Base-by-base conservation (phyloP, 2,113 vertebrate species). In the Sakesphorus luctuosus region DNA sequence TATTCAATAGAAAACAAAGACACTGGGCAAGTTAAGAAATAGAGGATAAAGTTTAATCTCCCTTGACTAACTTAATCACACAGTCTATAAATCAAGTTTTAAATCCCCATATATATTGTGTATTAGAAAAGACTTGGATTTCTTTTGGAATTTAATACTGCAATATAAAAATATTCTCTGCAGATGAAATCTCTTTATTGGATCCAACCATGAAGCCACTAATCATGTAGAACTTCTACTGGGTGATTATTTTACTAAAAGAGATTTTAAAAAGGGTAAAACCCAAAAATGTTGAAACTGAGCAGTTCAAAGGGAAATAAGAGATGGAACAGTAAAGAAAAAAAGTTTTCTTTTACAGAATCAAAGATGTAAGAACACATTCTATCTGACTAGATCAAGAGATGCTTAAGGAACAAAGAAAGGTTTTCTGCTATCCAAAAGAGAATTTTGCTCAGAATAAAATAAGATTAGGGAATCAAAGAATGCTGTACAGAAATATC, bases 401-500 rank as follows among this genome's bases (percentile, higher is more conserved):
- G 66, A 94, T 4, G 10, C 73, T 94, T 92, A 95, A 87, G 91
- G 89, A 97, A 95, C 89, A 96, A 94, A 94, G 88, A 94, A 92
- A 77, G 49, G 31, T 40, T 87, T 89, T 87, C 91, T 0, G 0
- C 59, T 90, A 90, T 84, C 80, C 76, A 78, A 88, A 92, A 84
- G 35, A 90, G 50, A 96, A 74, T 81, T 95, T 77, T 88, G 43
- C 56, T 93, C 59, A 63, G 86, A 92, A 94, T 87, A 77, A 94
- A 96, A 71, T 62, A 93, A 94, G 90, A 93, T 90, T 89, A 97
- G n/a, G n/a, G 91, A 97, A 94, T 86, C 72, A 92, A 92, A 95
- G 40, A 82, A 91, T 43, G 58, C 69, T 82, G 36, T 62, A 82
- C 62, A 89, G 69, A 89, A 93, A 93, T 75, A 90, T 59, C 81